Evolutionary conservation across 1,140 invertebrate species (phyloP).

Genomic region (Listronotus bonariensis): DNA sequence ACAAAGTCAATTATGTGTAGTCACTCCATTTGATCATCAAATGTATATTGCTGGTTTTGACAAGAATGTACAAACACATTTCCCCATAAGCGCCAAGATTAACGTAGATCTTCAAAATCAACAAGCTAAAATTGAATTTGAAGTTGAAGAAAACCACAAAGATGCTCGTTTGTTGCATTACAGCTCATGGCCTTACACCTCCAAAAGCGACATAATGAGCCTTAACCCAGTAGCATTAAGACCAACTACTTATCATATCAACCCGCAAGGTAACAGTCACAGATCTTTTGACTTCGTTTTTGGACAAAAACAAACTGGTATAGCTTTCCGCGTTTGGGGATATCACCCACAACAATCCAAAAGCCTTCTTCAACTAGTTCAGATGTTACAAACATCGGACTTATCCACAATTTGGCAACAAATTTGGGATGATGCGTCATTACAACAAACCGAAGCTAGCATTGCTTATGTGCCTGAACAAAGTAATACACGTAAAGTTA

Average conservation of each 20-base stretch:
- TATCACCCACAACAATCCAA: constrained; percentile 56
- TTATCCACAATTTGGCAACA: constrained; percentile 42
- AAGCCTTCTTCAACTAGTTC: constrained; percentile 43
- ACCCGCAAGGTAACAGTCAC: constrained; percentile 39
- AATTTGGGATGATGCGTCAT: constrained; percentile 31
- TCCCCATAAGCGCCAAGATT: constrained; percentile 58
- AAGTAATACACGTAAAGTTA: constrained; percentile 34
- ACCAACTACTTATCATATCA: constrained; percentile 27
- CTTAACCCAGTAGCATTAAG: constrained; percentile 52
- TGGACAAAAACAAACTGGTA: constrained; percentile 40
- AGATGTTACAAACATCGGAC: constrained; percentile 43
- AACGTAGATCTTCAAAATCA: constrained; percentile 57
- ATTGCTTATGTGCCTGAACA: constrained; percentile 41
- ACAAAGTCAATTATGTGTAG: constrained; percentile 65
- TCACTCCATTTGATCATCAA: constrained; percentile 65
- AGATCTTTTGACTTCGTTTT: constrained; percentile 25
- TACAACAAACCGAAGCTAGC: constrained; percentile 37
- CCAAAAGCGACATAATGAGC: constrained; percentile 60
- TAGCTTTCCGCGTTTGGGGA: constrained; percentile 55
- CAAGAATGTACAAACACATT: constrained; percentile 60
- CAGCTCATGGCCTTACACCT: constrained; percentile 65
- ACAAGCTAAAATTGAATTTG: constrained; percentile 54
- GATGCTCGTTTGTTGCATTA: constrained; percentile 61
- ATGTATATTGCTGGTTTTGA: constrained; percentile 64
- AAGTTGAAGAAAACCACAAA: constrained; percentile 53